Base-by-base conservation (phyloP, 2,888 invertebrate species). In the Tetramorium bicarinatum region DNA sequence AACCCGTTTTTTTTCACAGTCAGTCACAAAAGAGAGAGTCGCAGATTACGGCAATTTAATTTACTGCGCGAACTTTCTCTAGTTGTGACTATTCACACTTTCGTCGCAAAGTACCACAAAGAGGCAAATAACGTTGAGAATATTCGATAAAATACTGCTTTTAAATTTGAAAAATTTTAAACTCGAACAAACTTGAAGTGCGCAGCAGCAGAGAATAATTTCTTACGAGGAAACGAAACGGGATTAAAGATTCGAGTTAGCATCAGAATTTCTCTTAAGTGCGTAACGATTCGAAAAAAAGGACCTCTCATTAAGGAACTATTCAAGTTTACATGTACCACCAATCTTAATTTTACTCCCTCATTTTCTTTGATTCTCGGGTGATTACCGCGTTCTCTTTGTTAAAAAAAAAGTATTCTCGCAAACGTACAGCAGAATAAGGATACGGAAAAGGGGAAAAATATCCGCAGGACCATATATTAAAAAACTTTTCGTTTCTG, bases 401-500 rank as follows among this genome's bases (percentile, higher is more conserved):
- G 15, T 69, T 47, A n/a, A 34, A 74, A 34, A 59, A 59, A 52
- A 71, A 18, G 18, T 49, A 54, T 11, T 13, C 15, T 56, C 34
- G 38, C 34, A 25, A 79, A 72, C 44, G 13, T 34, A n/a, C n/a
- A 21, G 54, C 77, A 21, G 11, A 38, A 71, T 71, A 47, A 74
- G 21, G 47, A 72, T 41, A 67, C 66, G 25, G 8, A 7, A 76
- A 41, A 41, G 41, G 41, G 44, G 49, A 49, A 61, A 79, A 56
- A 72, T 41, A 21, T 15, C 25, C 41, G 8, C n/a, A 67, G 54
- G 77, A 77, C 62, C 62, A 81, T 88, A 85, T 91, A 92, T 92
- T 92, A 89, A 91, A 91, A 92, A 92, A 92, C 87, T 92, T 92
- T 88, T 82, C 54, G 84, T 86, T 85, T 86, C 84, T 47, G 56